A percentile compares a stretch with the other conserved stretches of the same genome.
These are phyloP conservation scores for Aplidium turbinatum DNA, from an alignment of 23 tunicate genomes.

Conservation along the genomic window DNA sequence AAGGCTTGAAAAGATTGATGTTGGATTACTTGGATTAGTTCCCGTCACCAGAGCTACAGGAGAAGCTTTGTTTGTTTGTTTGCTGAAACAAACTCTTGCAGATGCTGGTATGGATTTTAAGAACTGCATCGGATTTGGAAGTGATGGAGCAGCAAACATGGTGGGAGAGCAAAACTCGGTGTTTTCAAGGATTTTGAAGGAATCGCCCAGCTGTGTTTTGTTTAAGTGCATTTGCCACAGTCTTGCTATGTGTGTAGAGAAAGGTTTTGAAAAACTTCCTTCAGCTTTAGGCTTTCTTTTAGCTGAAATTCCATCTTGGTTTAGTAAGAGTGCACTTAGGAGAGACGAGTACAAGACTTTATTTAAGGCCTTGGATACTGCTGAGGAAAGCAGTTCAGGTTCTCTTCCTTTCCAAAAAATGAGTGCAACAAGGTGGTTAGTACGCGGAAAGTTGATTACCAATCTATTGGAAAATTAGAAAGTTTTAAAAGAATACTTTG, in stretches of 20 bases:
- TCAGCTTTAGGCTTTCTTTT: background rate
- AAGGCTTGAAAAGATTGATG: slow-evolving; percentile 5
- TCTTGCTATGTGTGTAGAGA: slow-evolving; percentile 2
- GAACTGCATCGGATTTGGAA: background rate
- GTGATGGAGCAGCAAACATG: slow-evolving; percentile 12
- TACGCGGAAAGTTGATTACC: no score
- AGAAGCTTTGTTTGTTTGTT: slow-evolving; percentile 5
- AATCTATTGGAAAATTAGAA: no score
- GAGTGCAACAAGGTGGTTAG: no score
- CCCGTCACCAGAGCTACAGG: slow-evolving; percentile 3
- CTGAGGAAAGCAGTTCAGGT: no score
- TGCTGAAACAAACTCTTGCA: background rate
- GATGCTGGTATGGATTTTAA: slow-evolving; percentile 4
- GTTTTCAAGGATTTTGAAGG: background rate
- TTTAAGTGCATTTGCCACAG: slow-evolving; percentile 10
- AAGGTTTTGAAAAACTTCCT: slow-evolving; percentile 10
- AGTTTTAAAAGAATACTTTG: no score
- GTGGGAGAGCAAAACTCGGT: background rate
- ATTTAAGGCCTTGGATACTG: no score
- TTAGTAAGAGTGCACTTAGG: background rate
- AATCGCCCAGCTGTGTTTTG: background rate
- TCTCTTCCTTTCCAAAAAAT: background rate
- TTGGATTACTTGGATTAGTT: background rate
- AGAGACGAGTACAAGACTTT: background rate
- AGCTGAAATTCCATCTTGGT: background rate